phyloP scores from a whole-genome alignment of 1,140 invertebrate species.

The Drosophila murphyi region DNA sequence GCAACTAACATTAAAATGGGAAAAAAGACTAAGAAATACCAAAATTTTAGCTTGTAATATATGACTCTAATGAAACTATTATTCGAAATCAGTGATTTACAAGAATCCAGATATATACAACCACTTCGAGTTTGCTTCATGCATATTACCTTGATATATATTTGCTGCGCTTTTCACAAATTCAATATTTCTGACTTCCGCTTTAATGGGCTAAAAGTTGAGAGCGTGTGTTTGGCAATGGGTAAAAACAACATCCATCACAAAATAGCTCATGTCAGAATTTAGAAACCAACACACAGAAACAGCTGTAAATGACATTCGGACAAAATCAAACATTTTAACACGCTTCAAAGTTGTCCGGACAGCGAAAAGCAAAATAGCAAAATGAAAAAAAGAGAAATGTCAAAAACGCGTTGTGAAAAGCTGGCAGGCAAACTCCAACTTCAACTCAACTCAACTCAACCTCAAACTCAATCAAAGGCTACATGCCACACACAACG shows the following conservation, averaged over 20 bases:
- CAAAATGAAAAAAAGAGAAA: slow-evolving; percentile 47
- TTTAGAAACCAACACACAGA: slow-evolving; percentile 28
- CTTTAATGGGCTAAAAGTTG: background rate
- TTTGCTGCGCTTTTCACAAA: no score
- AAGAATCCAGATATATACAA: no score
- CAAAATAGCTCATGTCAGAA: slow-evolving; percentile 41
- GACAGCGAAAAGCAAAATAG: slow-evolving; percentile 36
- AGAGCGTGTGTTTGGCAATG: background rate
- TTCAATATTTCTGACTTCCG: no score
- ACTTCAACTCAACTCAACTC: slow-evolving; percentile 62
- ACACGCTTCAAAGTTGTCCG: slow-evolving; percentile 72
- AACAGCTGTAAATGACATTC: slow-evolving; percentile 81
- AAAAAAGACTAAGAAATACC: no score
- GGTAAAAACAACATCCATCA: slow-evolving; percentile 56
- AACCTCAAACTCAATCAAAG: slow-evolving; percentile 76
- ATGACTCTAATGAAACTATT: no score
- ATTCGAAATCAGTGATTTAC: no score
- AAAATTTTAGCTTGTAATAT: no score
- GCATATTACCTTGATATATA: no score
- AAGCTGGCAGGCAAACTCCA: slow-evolving; percentile 57
- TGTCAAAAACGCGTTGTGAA: slow-evolving; percentile 71
- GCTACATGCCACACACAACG: slow-evolving; percentile 63
- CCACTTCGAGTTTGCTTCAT: no score
- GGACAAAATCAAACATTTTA: slow-evolving; percentile 81
- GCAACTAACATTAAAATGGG: background rate